Evolutionary conservation across 2,888 invertebrate species (phyloP).

Genomic region (Chrysolina oricalcia): DNA sequence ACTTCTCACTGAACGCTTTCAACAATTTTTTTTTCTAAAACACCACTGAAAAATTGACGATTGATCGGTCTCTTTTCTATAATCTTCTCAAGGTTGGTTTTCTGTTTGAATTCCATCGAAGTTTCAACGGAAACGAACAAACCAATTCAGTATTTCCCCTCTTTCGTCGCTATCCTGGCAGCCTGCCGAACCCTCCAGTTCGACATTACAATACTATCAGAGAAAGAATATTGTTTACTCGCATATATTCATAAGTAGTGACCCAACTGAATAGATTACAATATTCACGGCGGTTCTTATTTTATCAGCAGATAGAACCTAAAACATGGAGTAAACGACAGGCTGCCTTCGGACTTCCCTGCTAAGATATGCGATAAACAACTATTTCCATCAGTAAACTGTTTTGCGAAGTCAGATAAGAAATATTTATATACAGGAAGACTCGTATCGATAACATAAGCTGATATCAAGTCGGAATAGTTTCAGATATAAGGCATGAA

Average conservation of each 20-base stretch:
- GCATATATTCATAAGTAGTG: slow-evolving; percentile 2
- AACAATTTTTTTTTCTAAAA: no score
- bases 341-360: slow-evolving; percentile 25
- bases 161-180: no score
- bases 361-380: slow-evolving; percentile 52
- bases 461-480: slow-evolving; percentile 35
- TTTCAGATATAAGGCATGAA: slow-evolving; percentile 1
- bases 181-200: no score
- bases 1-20: no score
- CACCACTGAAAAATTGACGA: no score
- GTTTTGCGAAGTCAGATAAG: slow-evolving; percentile 55
- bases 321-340: slow-evolving; percentile 7
- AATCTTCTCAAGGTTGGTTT: no score
- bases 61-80: no score
- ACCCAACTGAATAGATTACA: not conserved
- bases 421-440: slow-evolving; percentile 57
- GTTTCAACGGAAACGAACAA: no score
- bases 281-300: slow-evolving; percentile 7
- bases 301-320: slow-evolving; percentile 17
- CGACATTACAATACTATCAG: no score
- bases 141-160: no score
- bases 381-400: slow-evolving; percentile 60
- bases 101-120: no score
- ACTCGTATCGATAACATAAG: slow-evolving; percentile 52
- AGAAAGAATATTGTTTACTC: no score